Base-by-base conservation (phyloP, 2,888 invertebrate genomes). In the Lydus trimaculatus region DNA sequence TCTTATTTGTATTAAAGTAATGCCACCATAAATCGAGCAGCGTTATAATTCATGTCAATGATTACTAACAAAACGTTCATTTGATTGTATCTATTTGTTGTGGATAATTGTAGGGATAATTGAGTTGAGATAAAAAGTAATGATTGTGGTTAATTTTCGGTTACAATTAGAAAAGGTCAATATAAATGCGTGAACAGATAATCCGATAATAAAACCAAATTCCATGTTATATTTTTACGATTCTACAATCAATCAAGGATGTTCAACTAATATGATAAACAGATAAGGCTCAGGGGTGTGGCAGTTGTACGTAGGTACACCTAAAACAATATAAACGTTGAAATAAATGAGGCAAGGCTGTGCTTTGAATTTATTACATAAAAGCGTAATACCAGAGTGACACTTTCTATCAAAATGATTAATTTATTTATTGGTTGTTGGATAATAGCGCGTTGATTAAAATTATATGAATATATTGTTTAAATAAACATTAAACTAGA, bases 241-340 rank as follows among this genome's bases (percentile, higher is more conserved):
- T 13, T 36, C 48, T 8, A 20, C 48, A 48, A 48, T 48, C 48
- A 20, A 48, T 48, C 48, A 20, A 20, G 1, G 56, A 15, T 56
- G 15, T 25, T 56, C 15, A 56, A 56, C 56, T 56, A 25, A 56
- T 48, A 56, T 56, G 56, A 56, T 56, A 25, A 56, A 56, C 56
- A 56, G 56, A 56, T 23, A 56, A 25, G 56, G 25, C 25, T 56
- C 2, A 48, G 48, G 48, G 48, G 2, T 25, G 25, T 56, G 4
- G n/a, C n/a, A n/a, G n/a, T n/a, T 25, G 8, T 20, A 20, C 11
- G 2, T 11, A 20, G 0, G 13, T 20, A 48, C 2, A 56, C 15
- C 56, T 25, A 15, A 25, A 56, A 56, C 56, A 25, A 56, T 56
- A 25, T 56, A 56, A 56, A 13, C 56, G 2, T 13, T 25, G 23